A percentile compares a stretch with the other conserved stretches of the same genome.
These are phyloP conservation scores for Notolepis coatsorum DNA, from an alignment of 2,797 vertebrate genomes.

Conservation along the genomic window DNA sequence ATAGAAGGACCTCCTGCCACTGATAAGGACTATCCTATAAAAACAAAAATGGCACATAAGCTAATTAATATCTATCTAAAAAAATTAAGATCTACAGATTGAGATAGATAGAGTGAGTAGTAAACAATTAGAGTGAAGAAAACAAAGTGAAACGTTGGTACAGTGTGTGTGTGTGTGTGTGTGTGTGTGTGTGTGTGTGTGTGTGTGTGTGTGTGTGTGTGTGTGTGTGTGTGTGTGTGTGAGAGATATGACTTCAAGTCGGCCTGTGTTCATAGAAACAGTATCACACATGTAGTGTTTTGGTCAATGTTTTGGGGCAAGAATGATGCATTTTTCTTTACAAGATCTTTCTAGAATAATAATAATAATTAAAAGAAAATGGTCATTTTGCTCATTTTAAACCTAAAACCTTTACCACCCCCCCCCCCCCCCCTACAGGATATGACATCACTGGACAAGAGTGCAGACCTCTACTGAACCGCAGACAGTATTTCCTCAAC, in stretches of 20 bases:
- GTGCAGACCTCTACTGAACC: too few species aligned
- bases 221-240: constrained; percentile 28
- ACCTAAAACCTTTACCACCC: too few species aligned
- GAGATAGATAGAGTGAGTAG: constrained; percentile 60
- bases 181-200: constrained; percentile 27
- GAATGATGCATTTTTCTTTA: constrained; percentile 50
- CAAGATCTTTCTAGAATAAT: constrained; percentile 7
- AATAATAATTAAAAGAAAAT: not conserved
- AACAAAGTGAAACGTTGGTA: constrained; percentile 45
- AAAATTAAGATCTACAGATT: constrained; percentile 50
- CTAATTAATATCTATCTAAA: constrained; percentile 75
- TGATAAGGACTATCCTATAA: constrained; percentile 99
- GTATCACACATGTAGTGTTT: constrained; percentile 12
- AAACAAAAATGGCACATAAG: constrained; percentile 85
- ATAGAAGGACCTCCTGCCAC: constrained; percentile 99
- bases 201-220: constrained; percentile 21
- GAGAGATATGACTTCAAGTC: constrained; percentile 1
- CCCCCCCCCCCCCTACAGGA: too few species aligned
- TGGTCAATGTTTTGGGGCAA: constrained; percentile 49
- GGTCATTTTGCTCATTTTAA: not conserved
- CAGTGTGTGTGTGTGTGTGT: constrained; percentile 27
- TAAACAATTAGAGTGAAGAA: constrained; percentile 42
- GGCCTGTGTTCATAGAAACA: not conserved
- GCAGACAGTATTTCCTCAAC: too few species aligned
- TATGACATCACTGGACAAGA: too few species aligned